A percentile compares a stretch with the other conserved stretches of the same genome.
Conservation (phyloP, 2,888 invertebrate genomes). For the Penaeus monodon region DNA sequence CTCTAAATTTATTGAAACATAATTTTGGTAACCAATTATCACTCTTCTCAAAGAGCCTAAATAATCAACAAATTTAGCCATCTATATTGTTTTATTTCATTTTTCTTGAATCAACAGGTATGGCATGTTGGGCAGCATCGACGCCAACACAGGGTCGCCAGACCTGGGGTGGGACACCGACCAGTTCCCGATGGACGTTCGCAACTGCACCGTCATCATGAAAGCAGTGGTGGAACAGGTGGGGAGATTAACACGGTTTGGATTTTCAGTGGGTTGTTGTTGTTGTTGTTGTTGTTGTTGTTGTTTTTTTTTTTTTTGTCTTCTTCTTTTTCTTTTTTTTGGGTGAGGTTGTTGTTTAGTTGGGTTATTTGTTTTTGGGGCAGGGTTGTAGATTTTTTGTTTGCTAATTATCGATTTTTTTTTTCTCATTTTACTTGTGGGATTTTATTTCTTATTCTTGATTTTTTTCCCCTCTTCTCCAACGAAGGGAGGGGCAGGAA, state of each 20-base stretch:
- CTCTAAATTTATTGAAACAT: too few relatives aligned
- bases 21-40: too few relatives aligned
- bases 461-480: neutral
- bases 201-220: slow-evolving; percentile 75
- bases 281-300: too few relatives aligned
- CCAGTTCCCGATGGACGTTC: slow-evolving; percentile 74
- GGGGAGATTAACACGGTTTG: slow-evolving; percentile 6
- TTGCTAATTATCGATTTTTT: too few relatives aligned
- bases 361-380: neutral
- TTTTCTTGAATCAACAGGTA: slow-evolving; percentile 70
- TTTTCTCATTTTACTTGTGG: neutral
- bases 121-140: slow-evolving; percentile 76
- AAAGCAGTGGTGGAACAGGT: slow-evolving; percentile 75
- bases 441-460: neutral
- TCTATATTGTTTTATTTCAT: too few relatives aligned
- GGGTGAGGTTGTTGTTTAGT: neutral
- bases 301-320: too few relatives aligned
- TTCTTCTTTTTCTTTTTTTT: too few relatives aligned
- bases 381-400: too few relatives aligned
- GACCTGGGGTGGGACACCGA: slow-evolving; percentile 73
- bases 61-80: too few relatives aligned
- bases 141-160: slow-evolving; percentile 72
- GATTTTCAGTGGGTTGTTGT: too few relatives aligned
- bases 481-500: too few relatives aligned
- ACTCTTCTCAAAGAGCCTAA: too few relatives aligned